These are phyloP conservation scores for Drosophila pseudoobscura DNA, from an alignment of 1,140 invertebrate species.

Conservation along the genomic window DNA sequence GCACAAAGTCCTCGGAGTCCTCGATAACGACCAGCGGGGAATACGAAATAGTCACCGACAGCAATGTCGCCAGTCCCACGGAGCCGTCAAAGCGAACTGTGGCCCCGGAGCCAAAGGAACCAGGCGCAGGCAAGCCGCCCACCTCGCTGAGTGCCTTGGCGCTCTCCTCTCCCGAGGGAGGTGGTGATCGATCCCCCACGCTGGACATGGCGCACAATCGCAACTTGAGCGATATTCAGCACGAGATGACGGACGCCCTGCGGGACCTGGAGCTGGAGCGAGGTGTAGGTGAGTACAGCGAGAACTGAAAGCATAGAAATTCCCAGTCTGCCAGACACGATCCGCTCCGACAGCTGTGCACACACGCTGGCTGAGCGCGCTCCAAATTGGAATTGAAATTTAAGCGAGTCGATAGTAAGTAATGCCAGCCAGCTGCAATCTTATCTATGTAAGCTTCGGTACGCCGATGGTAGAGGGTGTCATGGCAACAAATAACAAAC, in stretches of 20 bases:
- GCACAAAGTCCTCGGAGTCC: conserved; percentile 90
- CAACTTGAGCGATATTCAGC: conserved; percentile 88
- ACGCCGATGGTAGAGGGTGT: conserved; percentile 38
- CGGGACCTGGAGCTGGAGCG: conserved; percentile 84
- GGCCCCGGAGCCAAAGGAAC: conserved; percentile 15
- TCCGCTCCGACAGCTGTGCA: conserved; percentile 40
- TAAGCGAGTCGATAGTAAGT: conserved; percentile 20
- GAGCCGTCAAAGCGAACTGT: conserved; percentile 50
- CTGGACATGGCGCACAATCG: conserved; percentile 90
- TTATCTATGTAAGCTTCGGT: conserved; percentile 49
- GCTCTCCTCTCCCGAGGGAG: conserved; percentile 49
- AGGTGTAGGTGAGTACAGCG: conserved; percentile 49
- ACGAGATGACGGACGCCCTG: conserved; percentile 89
- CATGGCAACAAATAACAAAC: conserved; percentile 71
- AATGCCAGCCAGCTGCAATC: conserved; percentile 60
- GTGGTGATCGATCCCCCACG: conserved; percentile 86
- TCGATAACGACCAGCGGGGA: conserved; percentile 92
- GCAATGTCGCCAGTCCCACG: conserved; percentile 72
- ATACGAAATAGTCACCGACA: conserved; percentile 90
- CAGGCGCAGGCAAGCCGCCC: conserved; percentile 37
- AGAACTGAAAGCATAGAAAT: conserved; percentile 7
- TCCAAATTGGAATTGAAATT: conserved; percentile 33
- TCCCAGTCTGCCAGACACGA: conserved; percentile 8
- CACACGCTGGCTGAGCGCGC: conserved; percentile 31
- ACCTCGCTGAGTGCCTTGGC: conserved; percentile 54